Evolutionary conservation across 1,140 invertebrate species (phyloP), one percentile per base, ranked within the genome.

Genomic region (Caenorhabditis tropicalis): DNA sequence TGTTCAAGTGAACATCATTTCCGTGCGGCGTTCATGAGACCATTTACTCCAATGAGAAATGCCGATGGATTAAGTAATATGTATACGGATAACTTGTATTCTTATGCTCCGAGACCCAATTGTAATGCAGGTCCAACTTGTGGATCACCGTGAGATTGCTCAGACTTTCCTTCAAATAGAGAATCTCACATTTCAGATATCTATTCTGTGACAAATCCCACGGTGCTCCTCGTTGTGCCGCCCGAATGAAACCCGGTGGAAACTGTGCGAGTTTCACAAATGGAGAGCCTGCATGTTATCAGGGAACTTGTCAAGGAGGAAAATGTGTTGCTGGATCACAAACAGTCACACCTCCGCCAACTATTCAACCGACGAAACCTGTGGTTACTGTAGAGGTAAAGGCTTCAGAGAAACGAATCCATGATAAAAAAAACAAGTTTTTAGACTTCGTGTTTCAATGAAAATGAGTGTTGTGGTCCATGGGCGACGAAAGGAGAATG

Each of bases 51-150:
- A 24, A 39, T 86, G 46, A 82, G 58, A n/a, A 89, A 89, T 80
- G 81, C 70, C n/a, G 85, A 86, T 53, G 85, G 85, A 0, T 49
- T 86, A 5, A 65, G 39, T 4, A 86, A 86, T 43, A 86, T 56
- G 49, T 82, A 90, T 80, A 90, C 89, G 0, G 89, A 90, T 74
- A 88, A 91, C 29, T 16, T 90, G 29, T 90, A 86, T 60, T 81
- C 87, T 33, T 90, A 89, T 49, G 89, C 88, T n/a, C 89, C 89
- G 48, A 79, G 89, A 74, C 89, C 90, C 6, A 74, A 82, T 29
- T 90, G 89, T 86, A 51, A 65, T 21, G 51, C 56, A 21, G 10
- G 85, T 24, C 86, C 87, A 81, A 88, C 83, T 7, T 89, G 70
- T 58, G 82, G 82, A 65, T 83, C 65, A 10, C 33, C 36, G 60